A percentile compares a stretch with the other conserved stretches of the same genome.
phyloP scores from a whole-genome alignment of 1,140 invertebrate genomes.

The Delia radicum region DNA sequence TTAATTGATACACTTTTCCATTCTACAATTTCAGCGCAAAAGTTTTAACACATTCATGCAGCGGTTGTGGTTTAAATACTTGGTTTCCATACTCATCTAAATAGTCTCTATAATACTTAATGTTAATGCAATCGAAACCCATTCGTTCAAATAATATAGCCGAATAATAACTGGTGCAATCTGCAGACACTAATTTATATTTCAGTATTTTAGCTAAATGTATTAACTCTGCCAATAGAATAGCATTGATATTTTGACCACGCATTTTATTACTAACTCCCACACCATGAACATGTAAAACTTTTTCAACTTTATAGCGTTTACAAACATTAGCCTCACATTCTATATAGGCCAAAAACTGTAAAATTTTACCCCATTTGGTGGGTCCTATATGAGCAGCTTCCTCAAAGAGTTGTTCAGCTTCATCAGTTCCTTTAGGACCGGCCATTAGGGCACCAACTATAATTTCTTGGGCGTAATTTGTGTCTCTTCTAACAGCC shows the following conservation, averaged over 20 bases:
- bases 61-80: slow-evolving; percentile 24
- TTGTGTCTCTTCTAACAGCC: not conserved
- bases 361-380: slow-evolving; percentile 29
- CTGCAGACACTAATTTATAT: slow-evolving; percentile 25
- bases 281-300: slow-evolving; percentile 30
- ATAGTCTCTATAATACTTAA: slow-evolving; percentile 27
- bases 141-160: slow-evolving; percentile 27
- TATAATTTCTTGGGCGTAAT: not conserved
- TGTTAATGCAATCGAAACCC: slow-evolving; percentile 28
- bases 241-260: slow-evolving; percentile 24
- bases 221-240: slow-evolving; percentile 22
- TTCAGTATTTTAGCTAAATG: not conserved
- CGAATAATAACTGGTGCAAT: slow-evolving; percentile 31
- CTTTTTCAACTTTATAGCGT: slow-evolving; percentile 19
- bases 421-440: slow-evolving; percentile 27
- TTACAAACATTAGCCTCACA: slow-evolving; percentile 28
- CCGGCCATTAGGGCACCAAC: slow-evolving; percentile 29
- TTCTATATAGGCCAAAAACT: slow-evolving; percentile 28
- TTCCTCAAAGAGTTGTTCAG: slow-evolving; percentile 26
- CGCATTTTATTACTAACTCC: slow-evolving; percentile 13
- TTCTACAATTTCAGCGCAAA: slow-evolving; percentile 4
- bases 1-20: too few relatives aligned
- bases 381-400: not conserved
- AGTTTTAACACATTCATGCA: slow-evolving; percentile 27
- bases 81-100: slow-evolving; percentile 23